Evolutionary conservation across 2,113 vertebrate genomes (phyloP).

Genomic region (Tilapia sparmanii): DNA sequence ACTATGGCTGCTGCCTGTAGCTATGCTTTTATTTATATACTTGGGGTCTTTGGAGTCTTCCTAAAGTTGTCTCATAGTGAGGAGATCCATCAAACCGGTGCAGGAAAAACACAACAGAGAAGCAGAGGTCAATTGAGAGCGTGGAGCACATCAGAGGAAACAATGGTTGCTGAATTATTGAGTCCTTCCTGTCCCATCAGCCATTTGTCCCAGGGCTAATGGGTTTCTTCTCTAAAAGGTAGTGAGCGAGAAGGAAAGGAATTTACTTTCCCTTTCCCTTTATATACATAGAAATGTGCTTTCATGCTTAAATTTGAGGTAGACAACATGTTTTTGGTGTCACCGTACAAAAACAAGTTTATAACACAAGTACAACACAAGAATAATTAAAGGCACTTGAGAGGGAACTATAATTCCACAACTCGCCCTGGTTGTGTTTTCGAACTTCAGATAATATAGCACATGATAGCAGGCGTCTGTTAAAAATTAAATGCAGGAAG

Average conservation of each 20-base stretch:
- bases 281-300: not conserved
- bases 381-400: not conserved
- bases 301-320: not conserved
- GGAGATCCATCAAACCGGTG: constrained; percentile 58
- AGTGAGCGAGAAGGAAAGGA: not conserved
- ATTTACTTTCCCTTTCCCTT: not conserved
- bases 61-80: constrained; percentile 27
- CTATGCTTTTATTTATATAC: constrained; percentile 51
- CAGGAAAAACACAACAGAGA: constrained; percentile 49
- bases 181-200: constrained; percentile 65
- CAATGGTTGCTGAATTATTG: constrained; percentile 75
- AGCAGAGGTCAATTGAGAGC: constrained; percentile 65
- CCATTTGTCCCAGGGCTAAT: constrained; percentile 64
- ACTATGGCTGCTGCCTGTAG: constrained; percentile 1
- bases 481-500: not conserved
- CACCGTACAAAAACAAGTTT: not conserved
- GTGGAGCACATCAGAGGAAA: constrained; percentile 63
- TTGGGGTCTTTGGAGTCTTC: constrained; percentile 29
- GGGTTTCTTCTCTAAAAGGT: constrained; percentile 61
- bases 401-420: not conserved
- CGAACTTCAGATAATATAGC: not conserved
- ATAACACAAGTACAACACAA: not conserved
- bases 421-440: not conserved
- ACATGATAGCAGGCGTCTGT: not conserved
- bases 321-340: not conserved